phyloP scores from a whole-genome alignment of 2,888 invertebrate genomes.

The Thereva nobilitata region DNA sequence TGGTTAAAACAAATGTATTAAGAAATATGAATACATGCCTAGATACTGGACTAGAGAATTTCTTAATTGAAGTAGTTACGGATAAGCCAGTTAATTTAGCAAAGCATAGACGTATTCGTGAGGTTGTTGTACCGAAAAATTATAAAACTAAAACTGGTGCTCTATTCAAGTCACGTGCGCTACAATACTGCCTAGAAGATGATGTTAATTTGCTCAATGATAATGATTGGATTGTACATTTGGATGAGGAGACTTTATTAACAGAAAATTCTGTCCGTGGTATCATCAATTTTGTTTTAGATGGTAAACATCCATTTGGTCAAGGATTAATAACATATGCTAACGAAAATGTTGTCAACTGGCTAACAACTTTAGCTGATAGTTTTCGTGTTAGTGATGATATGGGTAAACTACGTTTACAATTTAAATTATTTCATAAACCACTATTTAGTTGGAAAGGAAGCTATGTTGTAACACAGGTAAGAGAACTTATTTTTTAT shows the following conservation, averaged over 20 bases:
- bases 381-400: slow-evolving; percentile 96
- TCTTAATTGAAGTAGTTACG: slow-evolving; percentile 93
- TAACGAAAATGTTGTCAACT: slow-evolving; percentile 94
- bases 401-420: slow-evolving; percentile 93
- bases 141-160: slow-evolving; percentile 91
- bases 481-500: slow-evolving; percentile 53
- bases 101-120: slow-evolving; percentile 79
- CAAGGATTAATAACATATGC: slow-evolving; percentile 96
- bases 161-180: slow-evolving; percentile 89
- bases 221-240: slow-evolving; percentile 95
- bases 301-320: slow-evolving; percentile 93
- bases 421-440: slow-evolving; percentile 91
- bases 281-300: slow-evolving; percentile 90
- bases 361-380: slow-evolving; percentile 95
- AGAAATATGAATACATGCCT: slow-evolving; percentile 86
- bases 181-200: slow-evolving; percentile 94
- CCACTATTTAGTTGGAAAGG: slow-evolving; percentile 98
- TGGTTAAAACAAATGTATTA: slow-evolving; percentile 84
- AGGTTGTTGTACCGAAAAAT: slow-evolving; percentile 83
- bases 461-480: slow-evolving; percentile 95
- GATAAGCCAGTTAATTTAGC: slow-evolving; percentile 81
- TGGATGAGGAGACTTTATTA: slow-evolving; percentile 94
- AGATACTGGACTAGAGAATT: slow-evolving; percentile 91
- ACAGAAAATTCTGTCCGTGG: slow-evolving; percentile 90
- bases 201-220: slow-evolving; percentile 83